Conservation (phyloP, 1,140 invertebrate genomes). For the Aphis craccivora region DNA sequence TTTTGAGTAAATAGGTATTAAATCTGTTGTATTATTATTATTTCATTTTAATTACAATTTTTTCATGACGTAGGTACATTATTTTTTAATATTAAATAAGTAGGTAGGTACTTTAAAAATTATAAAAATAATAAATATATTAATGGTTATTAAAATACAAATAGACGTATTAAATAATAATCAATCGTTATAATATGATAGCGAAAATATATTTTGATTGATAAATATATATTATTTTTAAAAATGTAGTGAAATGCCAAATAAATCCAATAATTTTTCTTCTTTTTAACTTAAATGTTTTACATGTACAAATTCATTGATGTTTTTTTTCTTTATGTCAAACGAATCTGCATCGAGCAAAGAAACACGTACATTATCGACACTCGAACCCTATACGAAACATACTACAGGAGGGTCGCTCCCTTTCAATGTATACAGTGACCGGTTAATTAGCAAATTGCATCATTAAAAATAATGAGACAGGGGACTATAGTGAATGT, state of each 20-base stretch:
- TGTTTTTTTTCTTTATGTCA: slow-evolving; percentile 9
- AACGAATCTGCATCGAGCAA: slow-evolving; percentile 34
- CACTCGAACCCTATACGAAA: slow-evolving; percentile 46
- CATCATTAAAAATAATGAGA: slow-evolving; percentile 58
- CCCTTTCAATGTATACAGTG: slow-evolving; percentile 42
- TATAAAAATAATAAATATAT: not conserved
- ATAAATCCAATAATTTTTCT: not conserved
- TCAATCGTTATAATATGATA: too few species aligned
- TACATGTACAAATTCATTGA: not conserved
- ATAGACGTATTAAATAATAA: not conserved
- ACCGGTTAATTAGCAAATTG: slow-evolving; percentile 57
- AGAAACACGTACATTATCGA: slow-evolving; percentile 33
- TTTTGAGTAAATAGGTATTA: not conserved
- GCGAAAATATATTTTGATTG: too few species aligned
- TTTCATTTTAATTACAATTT: not conserved
- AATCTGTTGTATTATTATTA: not conserved
- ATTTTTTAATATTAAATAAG: not conserved
- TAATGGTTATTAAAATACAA: not conserved
- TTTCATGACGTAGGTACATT: not conserved
- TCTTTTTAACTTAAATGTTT: not conserved
- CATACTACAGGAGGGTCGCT: slow-evolving; percentile 43
- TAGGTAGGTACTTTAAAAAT: not conserved
- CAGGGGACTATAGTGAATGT: slow-evolving; percentile 9
- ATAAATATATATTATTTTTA: too few species aligned
- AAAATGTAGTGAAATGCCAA: too few species aligned